Percentiles rank a stretch among this genome's conserved stretches.
Conservation (phyloP, 2,888 invertebrate species). For the Cepaea hortensis region DNA sequence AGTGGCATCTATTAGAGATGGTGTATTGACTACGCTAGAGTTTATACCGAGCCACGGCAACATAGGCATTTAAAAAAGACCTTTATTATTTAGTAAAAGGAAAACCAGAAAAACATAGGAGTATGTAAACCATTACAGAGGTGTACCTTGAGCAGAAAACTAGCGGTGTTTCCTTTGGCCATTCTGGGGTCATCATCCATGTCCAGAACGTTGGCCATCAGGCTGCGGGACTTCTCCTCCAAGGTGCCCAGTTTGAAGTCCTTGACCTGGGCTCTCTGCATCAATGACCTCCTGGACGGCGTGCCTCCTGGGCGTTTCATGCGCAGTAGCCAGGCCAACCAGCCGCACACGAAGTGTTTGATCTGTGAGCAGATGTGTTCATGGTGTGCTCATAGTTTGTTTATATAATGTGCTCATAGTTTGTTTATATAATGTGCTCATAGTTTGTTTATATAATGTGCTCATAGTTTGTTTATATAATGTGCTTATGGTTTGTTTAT, state of each 20-base stretch:
- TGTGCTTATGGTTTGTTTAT: no score
- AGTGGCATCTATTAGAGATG: no score
- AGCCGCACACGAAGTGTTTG: constrained; percentile 94
- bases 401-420: no score
- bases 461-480: background rate
- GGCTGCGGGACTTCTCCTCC: constrained; percentile 93
- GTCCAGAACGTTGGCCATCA: constrained; percentile 96
- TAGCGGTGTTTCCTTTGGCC: constrained; percentile 56
- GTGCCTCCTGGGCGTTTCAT: constrained; percentile 91
- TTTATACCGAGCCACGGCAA: no score
- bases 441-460: background rate
- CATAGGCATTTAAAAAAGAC: no score
- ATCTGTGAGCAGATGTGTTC: constrained; percentile 81
- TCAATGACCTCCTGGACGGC: constrained; percentile 88
- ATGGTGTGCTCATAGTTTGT: background rate
- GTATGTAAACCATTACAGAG: no score
- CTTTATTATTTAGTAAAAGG: no score
- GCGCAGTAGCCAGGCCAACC: constrained; percentile 96
- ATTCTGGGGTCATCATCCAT: constrained; percentile 90
- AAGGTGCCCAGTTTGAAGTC: constrained; percentile 92
- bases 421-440: no score
- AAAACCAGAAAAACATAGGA: no score
- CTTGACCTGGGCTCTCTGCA: constrained; percentile 90
- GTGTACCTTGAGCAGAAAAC: constrained; percentile 53
- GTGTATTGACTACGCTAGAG: no score